phyloP scores from a whole-genome alignment of 1,140 invertebrate species.

The Epicauta chinensis region DNA sequence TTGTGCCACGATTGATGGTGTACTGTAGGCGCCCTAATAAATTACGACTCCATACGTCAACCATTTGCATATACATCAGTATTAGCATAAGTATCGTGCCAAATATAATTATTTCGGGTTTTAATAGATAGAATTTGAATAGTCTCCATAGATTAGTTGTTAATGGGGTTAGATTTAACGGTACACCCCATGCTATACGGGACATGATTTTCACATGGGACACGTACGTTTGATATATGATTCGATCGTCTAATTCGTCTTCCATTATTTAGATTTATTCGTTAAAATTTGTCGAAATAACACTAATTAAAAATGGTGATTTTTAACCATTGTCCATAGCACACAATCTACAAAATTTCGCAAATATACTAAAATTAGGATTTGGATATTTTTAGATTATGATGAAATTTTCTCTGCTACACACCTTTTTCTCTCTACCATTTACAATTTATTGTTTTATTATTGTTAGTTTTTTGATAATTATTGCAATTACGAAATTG shows the following conservation, averaged over 20 bases:
- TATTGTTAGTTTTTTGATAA: no score
- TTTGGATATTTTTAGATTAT: no score
- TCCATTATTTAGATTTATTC: conserved; percentile 54
- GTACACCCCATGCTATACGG: conserved; percentile 65
- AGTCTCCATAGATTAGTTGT: conserved; percentile 63
- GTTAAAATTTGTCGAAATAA: no score
- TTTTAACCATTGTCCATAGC: no score
- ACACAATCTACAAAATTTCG: no score
- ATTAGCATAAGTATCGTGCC: conserved; percentile 59
- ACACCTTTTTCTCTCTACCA: no score
- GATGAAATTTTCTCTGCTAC: no score
- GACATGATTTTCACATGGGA: conserved; percentile 78
- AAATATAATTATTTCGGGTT: conserved; percentile 65
- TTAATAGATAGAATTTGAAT: conserved; percentile 64
- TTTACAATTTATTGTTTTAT: no score
- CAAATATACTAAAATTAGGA: no score
- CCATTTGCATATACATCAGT: conserved; percentile 69
- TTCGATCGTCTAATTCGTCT: conserved; percentile 81
- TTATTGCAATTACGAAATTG: no score
- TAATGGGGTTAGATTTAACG: conserved; percentile 55
- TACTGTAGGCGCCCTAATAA: conserved; percentile 66
- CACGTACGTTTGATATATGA: conserved; percentile 76
- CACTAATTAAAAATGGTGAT: no score
- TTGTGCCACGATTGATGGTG: conserved; percentile 53
- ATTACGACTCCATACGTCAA: conserved; percentile 70